Evolutionary conservation across 2,888 invertebrate species (phyloP).

Genomic region (Drosophila neotestacea): DNA sequence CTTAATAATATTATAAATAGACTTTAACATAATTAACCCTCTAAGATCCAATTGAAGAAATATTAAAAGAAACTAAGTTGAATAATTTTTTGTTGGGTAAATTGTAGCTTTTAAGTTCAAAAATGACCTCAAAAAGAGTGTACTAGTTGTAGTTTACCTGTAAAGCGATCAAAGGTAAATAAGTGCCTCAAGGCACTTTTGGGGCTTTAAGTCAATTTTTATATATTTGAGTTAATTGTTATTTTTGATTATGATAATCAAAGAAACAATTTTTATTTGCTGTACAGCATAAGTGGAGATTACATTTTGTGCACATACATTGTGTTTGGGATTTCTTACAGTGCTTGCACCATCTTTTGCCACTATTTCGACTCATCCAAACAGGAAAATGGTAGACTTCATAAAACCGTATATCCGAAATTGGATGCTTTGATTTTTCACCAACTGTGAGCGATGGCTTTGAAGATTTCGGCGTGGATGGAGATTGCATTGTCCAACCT

Average conservation of each 20-base stretch:
- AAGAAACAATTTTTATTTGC: slow-evolving; percentile 19
- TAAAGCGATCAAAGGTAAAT: no score
- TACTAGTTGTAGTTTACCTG: no score
- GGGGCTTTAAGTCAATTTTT: not conserved
- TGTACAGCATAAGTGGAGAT: slow-evolving; percentile 15
- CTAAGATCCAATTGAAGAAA: no score
- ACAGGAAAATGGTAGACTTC: slow-evolving; percentile 20
- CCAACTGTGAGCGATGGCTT: slow-evolving; percentile 11
- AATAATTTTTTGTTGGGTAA: no score
- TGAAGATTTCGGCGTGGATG: slow-evolving; percentile 6
- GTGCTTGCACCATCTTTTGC: slow-evolving; percentile 28
- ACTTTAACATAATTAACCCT: no score
- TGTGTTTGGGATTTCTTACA: slow-evolving; percentile 28
- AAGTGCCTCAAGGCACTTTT: slow-evolving; percentile 2
- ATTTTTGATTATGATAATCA: slow-evolving; percentile 13
- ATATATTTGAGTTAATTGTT: slow-evolving; percentile 1
- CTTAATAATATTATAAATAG: no score
- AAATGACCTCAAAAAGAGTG: no score
- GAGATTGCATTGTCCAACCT: slow-evolving; percentile 13
- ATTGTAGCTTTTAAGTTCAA: no score
- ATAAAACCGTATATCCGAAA: slow-evolving; percentile 19
- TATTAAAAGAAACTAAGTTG: no score
- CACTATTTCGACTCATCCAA: slow-evolving; percentile 20
- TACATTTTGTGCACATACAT: no score
- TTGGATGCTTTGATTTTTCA: slow-evolving; percentile 17